These are phyloP conservation scores for Microcebus murinus DNA, from an alignment of 2,113 vertebrate species.

Conservation along the genomic window DNA sequence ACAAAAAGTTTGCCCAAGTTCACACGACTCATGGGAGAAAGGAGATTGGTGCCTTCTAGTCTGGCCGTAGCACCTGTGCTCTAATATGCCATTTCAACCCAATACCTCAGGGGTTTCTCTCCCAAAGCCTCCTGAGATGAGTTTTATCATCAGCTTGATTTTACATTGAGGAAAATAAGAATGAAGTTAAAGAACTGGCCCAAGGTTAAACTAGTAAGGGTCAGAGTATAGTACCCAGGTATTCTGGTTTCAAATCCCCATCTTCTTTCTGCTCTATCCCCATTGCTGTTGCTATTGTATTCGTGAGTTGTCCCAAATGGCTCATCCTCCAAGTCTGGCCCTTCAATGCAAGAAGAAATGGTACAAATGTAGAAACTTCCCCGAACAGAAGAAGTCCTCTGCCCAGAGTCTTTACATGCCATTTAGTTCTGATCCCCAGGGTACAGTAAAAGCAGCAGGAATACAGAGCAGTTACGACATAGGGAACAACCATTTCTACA, in stretches of 20 bases:
- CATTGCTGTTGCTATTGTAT: neutral
- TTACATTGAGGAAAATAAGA: neutral
- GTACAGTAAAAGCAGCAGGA: slow-evolving; percentile 82
- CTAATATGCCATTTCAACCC: neutral
- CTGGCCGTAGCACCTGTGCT: neutral
- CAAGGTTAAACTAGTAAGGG: neutral
- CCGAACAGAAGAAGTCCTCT: slow-evolving; percentile 73
- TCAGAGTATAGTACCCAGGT: neutral
- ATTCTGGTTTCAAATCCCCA: slow-evolving; percentile 3
- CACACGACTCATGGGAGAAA: neutral
- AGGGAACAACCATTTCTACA: slow-evolving; percentile 82
- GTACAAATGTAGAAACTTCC: slow-evolving; percentile 61
- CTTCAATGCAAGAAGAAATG: slow-evolving; percentile 62
- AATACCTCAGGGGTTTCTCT: neutral
- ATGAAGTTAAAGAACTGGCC: neutral
- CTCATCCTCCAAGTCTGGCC: neutral
- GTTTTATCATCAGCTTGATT: neutral
- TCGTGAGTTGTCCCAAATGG: neutral
- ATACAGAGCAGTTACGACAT: slow-evolving; percentile 76
- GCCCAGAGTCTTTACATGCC: slow-evolving; percentile 64
- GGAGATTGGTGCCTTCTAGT: neutral
- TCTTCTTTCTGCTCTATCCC: neutral
- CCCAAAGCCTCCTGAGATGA: neutral
- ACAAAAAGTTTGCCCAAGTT: slow-evolving; percentile 8
- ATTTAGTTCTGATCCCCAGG: slow-evolving; percentile 60